These are phyloP conservation scores for Gryon sp. DNA, from an alignment of 1,140 invertebrate genomes.

Conservation along the genomic window DNA sequence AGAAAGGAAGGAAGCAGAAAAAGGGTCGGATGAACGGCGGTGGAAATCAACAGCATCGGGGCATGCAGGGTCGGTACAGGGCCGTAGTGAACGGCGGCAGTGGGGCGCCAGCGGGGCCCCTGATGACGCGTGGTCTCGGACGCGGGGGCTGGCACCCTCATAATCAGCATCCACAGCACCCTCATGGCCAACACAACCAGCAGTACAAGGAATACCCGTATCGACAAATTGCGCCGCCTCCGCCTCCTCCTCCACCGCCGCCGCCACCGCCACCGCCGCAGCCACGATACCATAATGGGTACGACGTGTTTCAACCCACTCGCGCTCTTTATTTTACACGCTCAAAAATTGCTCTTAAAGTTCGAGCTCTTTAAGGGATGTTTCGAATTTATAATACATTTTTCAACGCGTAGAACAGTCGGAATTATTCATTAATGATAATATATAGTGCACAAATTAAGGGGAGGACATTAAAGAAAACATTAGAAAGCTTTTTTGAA, in stretches of 20 bases:
- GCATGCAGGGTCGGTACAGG: conserved; percentile 74
- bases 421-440: too few species aligned
- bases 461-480: too few species aligned
- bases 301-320: conserved; percentile 54
- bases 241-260: conserved; percentile 45
- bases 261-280: conserved; percentile 52
- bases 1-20: conserved; percentile 33
- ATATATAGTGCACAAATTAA: too few species aligned
- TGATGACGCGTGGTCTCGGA: conserved; percentile 48
- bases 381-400: conserved; percentile 7
- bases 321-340: conserved; percentile 31
- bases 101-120: conserved; percentile 63
- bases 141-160: conserved; percentile 72
- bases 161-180: conserved; percentile 69
- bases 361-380: conserved; percentile 17
- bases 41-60: conserved; percentile 75
- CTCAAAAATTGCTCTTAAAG: conserved; percentile 24
- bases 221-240: conserved; percentile 73
- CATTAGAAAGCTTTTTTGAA: too few species aligned
- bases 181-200: conserved; percentile 68
- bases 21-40: conserved; percentile 71
- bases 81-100: conserved; percentile 59
- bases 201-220: conserved; percentile 77
- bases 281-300: conserved; percentile 74
- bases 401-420: background rate